Evolutionary conservation across 2,888 invertebrate species (phyloP), one percentile per base, ranked within the genome.

Genomic region (Netelia fuscicornis): DNA sequence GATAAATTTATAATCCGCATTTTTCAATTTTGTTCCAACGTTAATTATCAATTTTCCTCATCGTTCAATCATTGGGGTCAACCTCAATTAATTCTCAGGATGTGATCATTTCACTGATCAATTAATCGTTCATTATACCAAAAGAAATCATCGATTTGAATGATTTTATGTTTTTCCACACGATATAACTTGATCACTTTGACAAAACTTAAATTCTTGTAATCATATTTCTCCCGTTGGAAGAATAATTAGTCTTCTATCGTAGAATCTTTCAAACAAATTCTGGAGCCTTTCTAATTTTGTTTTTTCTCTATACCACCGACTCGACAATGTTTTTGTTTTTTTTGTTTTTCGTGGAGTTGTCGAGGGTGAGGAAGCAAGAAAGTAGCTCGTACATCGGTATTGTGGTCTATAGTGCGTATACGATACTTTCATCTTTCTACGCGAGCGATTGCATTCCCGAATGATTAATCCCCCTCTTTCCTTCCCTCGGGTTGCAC

Each of bases 401-500:
- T 70, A 54, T 64, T 64, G 23, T 56, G 65, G 58, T 10, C 48
- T 67, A 42, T 62, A 64, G 37, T 37, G 44, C 54, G 62, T 23
- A 25, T 56, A 67, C 44, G 30, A 75, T 62, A 83, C 78, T 79
- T 83, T 83, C 83, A 74, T 83, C 83, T 83, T 83, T 83, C 83
- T 75, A 71, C 79, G 75, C 17, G 75, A 80, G 80, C 75, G 79
- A 67, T 89, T 80, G 83, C 87, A 89, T 89, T 87, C 88, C 87
- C 88, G 80, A 86, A 72, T 87, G 88, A 89, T 89, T 88, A 88
- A 90, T 90, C 87, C 85, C 71, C 56, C 64, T 20, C 58, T 74
- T 23, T 23, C 56, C 11, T 13, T 2, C n/a, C 44, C 37, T 71
- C 42, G 20, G 62, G 67, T 78, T 67, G 62, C 62, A 67, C 52